These are phyloP conservation scores for Aurelia coerulea DNA, from an alignment of 30 jellyfish, hydroid and myxozoan species.

Conservation along the genomic window DNA sequence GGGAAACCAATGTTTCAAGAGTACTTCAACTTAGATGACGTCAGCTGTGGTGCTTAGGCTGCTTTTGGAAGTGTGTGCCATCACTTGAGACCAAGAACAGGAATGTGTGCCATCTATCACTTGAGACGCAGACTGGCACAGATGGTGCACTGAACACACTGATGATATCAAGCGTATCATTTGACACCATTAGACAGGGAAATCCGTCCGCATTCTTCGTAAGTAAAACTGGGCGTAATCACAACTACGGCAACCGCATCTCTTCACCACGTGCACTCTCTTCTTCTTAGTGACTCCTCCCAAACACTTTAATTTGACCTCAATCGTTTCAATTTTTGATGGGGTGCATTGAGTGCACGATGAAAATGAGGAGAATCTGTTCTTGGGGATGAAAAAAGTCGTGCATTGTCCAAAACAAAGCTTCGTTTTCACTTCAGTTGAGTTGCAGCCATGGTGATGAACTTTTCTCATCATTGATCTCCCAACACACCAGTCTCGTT, in stretches of 20 bases:
- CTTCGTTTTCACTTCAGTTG: conserved; percentile 68
- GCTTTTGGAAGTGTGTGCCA: too few species aligned
- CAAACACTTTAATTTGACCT: conserved; percentile 59
- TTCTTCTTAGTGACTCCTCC: conserved; percentile 66
- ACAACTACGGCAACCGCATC: conserved; percentile 79
- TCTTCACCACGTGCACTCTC: conserved; percentile 63
- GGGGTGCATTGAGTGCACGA: conserved; percentile 84
- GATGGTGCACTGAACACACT: too few species aligned
- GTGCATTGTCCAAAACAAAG: conserved; percentile 89
- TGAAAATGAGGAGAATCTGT: conserved; percentile 40
- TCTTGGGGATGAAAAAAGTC: conserved; percentile 69
- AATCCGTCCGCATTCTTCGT: conserved; percentile 9
- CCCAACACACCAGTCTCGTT: conserved; percentile 84
- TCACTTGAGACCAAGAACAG: too few species aligned
- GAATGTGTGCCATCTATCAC: too few species aligned
- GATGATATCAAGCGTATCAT: too few species aligned
- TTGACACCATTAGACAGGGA: neutral
- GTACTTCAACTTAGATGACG: too few species aligned
- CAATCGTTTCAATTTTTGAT: conserved; percentile 44
- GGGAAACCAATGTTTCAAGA: too few species aligned
- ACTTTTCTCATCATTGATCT: conserved; percentile 66
- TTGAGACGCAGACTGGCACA: too few species aligned
- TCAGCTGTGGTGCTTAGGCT: too few species aligned
- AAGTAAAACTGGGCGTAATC: conserved; percentile 42
- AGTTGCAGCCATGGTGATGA: conserved; percentile 74